phyloP scores from a whole-genome alignment of 2,113 vertebrate genomes.

The Sylvilagus bachmani region DNA sequence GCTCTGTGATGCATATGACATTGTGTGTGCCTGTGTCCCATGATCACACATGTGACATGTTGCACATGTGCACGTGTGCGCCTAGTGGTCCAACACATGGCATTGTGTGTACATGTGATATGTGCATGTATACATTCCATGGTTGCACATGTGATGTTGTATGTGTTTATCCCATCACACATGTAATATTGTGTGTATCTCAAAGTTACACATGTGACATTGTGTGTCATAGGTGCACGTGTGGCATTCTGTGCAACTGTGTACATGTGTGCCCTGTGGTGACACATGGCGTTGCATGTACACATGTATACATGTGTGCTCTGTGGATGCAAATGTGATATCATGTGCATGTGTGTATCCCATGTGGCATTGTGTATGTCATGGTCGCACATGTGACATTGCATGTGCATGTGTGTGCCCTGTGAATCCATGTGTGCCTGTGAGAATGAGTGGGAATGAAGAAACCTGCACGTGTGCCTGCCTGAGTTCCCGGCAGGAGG shows the following conservation, averaged over 20 bases:
- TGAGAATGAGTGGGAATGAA: neutral
- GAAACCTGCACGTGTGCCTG: too few species aligned
- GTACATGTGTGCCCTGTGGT: neutral
- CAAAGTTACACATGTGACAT: too few species aligned
- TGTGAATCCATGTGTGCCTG: neutral
- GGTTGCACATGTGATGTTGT: neutral
- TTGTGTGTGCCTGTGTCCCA: neutral
- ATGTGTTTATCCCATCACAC: too few species aligned
- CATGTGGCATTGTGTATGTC: too few species aligned
- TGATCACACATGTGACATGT: neutral
- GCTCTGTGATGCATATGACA: too few species aligned
- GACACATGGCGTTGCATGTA: too few species aligned
- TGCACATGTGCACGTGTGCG: rapidly evolving
- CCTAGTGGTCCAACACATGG: neutral
- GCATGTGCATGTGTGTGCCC: neutral
- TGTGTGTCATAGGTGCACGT: too few species aligned
- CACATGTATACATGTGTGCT: neutral
- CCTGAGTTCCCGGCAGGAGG: rapidly evolving
- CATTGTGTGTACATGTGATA: neutral
- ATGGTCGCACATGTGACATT: neutral
- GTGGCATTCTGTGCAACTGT: too few species aligned
- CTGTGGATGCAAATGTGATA: too few species aligned
- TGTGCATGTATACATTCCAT: neutral
- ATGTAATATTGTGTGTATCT: neutral
- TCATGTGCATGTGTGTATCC: neutral